Evolutionary conservation across 2,797 vertebrate genomes (phyloP), one percentile per base, ranked within the genome.

Genomic region (Allobates femoralis): DNA sequence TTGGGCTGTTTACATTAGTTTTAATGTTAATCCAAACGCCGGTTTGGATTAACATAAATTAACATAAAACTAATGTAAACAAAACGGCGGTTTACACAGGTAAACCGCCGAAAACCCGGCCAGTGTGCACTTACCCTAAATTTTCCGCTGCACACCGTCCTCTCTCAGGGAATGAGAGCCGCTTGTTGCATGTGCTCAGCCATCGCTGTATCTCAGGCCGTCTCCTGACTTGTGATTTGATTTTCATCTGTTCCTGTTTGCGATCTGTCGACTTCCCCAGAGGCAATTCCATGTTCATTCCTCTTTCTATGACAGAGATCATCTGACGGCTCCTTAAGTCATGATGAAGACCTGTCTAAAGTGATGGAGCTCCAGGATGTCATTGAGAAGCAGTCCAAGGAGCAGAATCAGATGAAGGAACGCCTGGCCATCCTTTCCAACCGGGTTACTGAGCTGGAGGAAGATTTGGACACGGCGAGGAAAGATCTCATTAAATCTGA

Each of bases 401-500:
- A 99, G 87, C 95, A 99, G 84, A 92, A 94, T 28, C 97, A 98
- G 90, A 97, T 99, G 97, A 99, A 98, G 93, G 98, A 99, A 89
- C 96, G 97, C 28, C 95, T 99, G 90, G 95, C 94, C 1, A 88
- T 95, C 23, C 95, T 99, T 88, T 96, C 94, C 32, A 93, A 94
- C 67, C 95, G 93, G 30, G 96, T 98, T 85, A 91, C 90, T 0
- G 98, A 99, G 93, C 95, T 99, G 92, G 98, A 99, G 90, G 98
- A 98, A 89, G 97, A 98, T 89, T 94, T 99, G 89, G 97, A 99
- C 92, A 99, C 97, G 0, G 98, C 98, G 66, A 93, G 98, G 0
- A 99, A 98, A 89, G 98, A 99, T 90, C 95, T 99, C 84, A 98
- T 99, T 90, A 98, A 96, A 91, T 98, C 97, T 0, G 98, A 99